Conservation (phyloP, 2,113 vertebrate genomes). For the Platysternon megacephalum region DNA sequence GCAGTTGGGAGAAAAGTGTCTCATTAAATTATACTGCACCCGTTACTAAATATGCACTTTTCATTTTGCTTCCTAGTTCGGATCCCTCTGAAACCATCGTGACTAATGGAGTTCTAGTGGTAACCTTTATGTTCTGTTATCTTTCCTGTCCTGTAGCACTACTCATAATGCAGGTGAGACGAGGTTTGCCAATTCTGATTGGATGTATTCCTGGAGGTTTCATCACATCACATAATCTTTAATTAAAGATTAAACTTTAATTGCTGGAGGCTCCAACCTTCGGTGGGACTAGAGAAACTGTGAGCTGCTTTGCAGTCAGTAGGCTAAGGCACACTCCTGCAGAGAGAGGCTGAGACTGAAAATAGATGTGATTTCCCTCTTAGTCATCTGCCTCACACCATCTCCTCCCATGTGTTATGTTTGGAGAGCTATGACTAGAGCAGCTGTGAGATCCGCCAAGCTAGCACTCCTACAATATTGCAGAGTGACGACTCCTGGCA, state of each 20-base stretch:
- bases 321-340: not conserved
- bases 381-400: not conserved
- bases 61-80: conserved; percentile 63
- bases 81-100: conserved; percentile 69
- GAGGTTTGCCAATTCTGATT: too few species aligned
- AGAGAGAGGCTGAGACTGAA: not conserved
- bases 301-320: conserved; percentile 9
- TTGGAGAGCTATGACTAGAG: not conserved
- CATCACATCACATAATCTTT: too few species aligned
- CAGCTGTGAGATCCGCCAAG: fast-evolving
- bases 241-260: too few species aligned
- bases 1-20: conserved; percentile 15
- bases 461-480: not conserved
- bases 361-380: not conserved
- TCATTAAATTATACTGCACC: not conserved
- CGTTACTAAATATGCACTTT: conserved; percentile 44
- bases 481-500: not conserved
- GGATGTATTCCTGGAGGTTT: too few species aligned
- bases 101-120: conserved; percentile 77
- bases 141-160: conserved; percentile 16
- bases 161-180: not conserved
- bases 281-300: not conserved
- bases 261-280: too few species aligned
- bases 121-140: conserved; percentile 51
- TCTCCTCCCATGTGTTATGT: not conserved